Conservation (phyloP, 1,140 invertebrate genomes). For the Lepidurus packardi region DNA sequence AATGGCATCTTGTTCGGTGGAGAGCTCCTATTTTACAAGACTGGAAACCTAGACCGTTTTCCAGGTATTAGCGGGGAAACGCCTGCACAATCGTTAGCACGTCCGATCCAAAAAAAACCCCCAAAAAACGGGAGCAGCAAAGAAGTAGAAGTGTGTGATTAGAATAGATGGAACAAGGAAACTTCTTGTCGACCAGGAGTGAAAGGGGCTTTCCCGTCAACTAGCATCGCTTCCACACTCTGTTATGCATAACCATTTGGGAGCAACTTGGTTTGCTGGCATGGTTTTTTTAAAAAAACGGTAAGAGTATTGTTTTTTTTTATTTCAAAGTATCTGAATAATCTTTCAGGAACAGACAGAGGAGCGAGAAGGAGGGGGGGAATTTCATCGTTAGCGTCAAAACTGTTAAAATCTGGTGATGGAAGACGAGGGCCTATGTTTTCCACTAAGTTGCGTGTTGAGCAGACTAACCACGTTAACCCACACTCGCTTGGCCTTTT, state of each 20-base stretch:
- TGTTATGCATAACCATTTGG: neutral
- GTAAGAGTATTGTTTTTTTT: neutral
- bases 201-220: neutral
- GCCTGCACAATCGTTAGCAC: neutral
- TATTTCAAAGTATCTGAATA: neutral
- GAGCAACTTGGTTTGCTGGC: neutral
- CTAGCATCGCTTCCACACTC: neutral
- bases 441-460: conserved; percentile 19
- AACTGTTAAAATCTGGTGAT: conserved; percentile 15
- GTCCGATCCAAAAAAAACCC: neutral
- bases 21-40: neutral
- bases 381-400: conserved; percentile 10
- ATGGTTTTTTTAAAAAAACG: neutral
- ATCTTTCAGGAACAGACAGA: neutral
- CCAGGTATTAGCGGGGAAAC: neutral
- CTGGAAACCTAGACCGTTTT: neutral
- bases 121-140: neutral
- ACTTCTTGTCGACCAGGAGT: neutral
- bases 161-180: neutral
- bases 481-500: neutral
- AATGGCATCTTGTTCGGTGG: neutral
- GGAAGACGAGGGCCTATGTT: conserved; percentile 17
- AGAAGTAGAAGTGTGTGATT: neutral
- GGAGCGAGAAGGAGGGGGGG: neutral
- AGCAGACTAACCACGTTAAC: conserved; percentile 18